These are phyloP conservation scores for Knipowitschia caucasica DNA, from an alignment of 2,797 vertebrate genomes.

Conservation along the genomic window DNA sequence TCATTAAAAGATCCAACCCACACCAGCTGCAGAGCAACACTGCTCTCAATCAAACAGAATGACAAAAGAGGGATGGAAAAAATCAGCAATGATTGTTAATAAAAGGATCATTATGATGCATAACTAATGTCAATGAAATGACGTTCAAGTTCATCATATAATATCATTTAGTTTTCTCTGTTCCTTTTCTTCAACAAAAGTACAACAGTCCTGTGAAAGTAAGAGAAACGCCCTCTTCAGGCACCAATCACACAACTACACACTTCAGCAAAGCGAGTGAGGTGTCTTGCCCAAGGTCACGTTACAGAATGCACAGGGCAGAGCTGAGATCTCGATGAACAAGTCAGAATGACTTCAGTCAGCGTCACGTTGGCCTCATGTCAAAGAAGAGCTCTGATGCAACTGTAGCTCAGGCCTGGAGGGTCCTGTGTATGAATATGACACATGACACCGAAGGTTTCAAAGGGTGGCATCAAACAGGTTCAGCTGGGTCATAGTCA, in stretches of 20 bases:
- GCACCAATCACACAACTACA: not conserved
- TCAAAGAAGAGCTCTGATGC: constrained; percentile 49
- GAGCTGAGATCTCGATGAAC: not conserved
- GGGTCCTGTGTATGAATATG: constrained; percentile 58
- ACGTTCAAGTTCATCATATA: too few species aligned
- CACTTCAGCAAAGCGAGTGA: not conserved
- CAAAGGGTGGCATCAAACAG: constrained; percentile 58
- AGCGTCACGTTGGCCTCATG: constrained; percentile 67
- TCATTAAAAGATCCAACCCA: too few species aligned
- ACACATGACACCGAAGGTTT: constrained; percentile 57
- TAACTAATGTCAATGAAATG: too few species aligned
- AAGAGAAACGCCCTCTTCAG: not conserved
- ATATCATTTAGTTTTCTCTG: too few species aligned
- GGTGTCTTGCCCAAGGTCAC: not conserved
- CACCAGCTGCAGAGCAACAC: too few species aligned
- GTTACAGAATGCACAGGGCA: not conserved
- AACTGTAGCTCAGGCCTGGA: constrained; percentile 53
- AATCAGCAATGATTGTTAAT: too few species aligned
- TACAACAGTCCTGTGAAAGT: too few species aligned
- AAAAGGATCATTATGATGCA: too few species aligned
- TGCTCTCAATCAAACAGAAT: too few species aligned
- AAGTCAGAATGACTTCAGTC: constrained; percentile 15
- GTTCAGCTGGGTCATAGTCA: constrained; percentile 48
- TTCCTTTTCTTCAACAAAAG: too few species aligned
- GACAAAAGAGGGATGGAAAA: too few species aligned